These are phyloP conservation scores for Caenorhabditis elegans DNA, from an alignment of 1,140 invertebrate genomes.

Conservation along the genomic window DNA sequence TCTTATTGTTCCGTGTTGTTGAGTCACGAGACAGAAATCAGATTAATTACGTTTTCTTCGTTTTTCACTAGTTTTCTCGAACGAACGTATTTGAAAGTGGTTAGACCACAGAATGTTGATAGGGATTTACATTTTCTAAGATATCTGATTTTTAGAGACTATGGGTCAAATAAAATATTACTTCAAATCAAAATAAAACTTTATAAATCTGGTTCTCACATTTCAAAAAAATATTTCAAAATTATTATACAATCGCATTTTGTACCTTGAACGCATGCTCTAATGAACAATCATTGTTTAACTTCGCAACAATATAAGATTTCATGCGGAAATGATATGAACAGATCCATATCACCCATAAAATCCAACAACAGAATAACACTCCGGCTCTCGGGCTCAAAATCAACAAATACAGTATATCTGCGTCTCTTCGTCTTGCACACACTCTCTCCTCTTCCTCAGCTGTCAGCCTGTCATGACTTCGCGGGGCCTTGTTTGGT, in stretches of 20 bases:
- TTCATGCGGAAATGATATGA: neutral
- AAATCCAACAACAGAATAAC: constrained; percentile 1
- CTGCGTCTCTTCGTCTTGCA: neutral
- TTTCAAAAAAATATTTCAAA: too few relatives aligned
- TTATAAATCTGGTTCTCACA: too few relatives aligned
- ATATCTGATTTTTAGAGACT: too few relatives aligned
- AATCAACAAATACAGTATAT: constrained; percentile 16
- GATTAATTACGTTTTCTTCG: neutral
- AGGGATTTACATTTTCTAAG: neutral
- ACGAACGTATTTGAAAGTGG: neutral
- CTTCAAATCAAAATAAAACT: too few relatives aligned
- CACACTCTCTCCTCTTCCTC: neutral
- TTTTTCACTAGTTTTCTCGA: neutral
- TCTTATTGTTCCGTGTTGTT: neutral
- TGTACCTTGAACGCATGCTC: too few relatives aligned
- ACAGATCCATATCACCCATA: neutral
- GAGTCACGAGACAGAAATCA: neutral
- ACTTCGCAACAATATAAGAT: neutral
- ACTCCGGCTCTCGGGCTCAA: constrained; percentile 16
- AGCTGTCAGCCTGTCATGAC: constrained; percentile 18
- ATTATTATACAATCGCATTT: too few relatives aligned
- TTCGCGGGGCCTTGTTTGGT: constrained; percentile 23
- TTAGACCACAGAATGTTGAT: too few relatives aligned
- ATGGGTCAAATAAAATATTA: too few relatives aligned
- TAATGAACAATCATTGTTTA: too few relatives aligned